phyloP scores from a whole-genome alignment of 2,888 invertebrate genomes.

The Pimpla rufipes region DNA sequence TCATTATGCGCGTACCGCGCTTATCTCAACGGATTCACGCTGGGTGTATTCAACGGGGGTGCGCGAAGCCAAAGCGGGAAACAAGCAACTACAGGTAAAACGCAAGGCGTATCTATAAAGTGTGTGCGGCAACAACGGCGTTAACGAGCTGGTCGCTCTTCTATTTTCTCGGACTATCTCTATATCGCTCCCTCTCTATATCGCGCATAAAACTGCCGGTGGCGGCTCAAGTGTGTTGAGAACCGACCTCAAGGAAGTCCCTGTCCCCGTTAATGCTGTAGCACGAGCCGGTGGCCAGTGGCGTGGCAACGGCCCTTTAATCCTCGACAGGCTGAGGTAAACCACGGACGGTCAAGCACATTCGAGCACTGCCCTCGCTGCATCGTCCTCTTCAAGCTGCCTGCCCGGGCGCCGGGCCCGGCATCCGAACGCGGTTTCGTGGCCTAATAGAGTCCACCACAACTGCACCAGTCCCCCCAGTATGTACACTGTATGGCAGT shows the following conservation, averaged over 20 bases:
- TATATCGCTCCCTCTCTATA: background rate
- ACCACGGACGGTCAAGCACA: conserved; percentile 41
- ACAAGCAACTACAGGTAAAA: conserved; percentile 31
- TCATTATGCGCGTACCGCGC: conserved; percentile 36
- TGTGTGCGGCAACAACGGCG: conserved; percentile 51
- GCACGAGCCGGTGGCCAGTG: conserved; percentile 19
- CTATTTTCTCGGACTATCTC: conserved; percentile 20
- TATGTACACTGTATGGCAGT: conserved; percentile 9
- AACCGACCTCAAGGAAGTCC: conserved; percentile 60
- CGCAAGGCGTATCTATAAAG: conserved; percentile 53
- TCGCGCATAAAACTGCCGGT: conserved; percentile 14
- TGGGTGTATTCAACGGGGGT: background rate
- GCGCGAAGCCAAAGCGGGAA: conserved; percentile 40
- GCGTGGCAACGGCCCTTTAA: conserved; percentile 65
- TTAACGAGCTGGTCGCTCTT: conserved; percentile 57
- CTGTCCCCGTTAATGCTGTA: conserved; percentile 57
- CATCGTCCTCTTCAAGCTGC: conserved; percentile 12
- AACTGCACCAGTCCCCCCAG: conserved; percentile 25
- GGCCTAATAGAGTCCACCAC: conserved; percentile 67
- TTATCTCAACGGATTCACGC: conserved; percentile 47
- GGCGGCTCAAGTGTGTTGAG: conserved; percentile 38
- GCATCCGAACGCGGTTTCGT: conserved; percentile 53
- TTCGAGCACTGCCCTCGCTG: conserved; percentile 15
- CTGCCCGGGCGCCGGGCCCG: conserved; percentile 1
- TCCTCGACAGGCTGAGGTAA: conserved; percentile 52